Conservation (phyloP, 1,140 invertebrate genomes). For the Cydia fagiglandana region DNA sequence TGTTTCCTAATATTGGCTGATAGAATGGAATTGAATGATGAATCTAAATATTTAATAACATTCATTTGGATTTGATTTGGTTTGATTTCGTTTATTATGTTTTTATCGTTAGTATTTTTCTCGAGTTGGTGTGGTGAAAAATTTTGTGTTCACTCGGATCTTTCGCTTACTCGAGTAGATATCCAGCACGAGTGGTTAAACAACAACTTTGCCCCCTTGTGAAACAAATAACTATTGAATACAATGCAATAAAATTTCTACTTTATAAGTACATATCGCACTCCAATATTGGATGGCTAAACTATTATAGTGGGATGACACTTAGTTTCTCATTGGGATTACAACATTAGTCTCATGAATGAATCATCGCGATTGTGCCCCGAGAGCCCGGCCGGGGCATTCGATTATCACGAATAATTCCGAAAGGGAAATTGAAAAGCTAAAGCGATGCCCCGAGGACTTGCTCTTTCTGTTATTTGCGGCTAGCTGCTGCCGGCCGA, state of each 20-base stretch:
- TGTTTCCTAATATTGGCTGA: too few relatives aligned
- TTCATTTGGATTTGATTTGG: too few relatives aligned
- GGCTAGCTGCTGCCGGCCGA: conserved; percentile 50
- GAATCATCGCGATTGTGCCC: conserved; percentile 70
- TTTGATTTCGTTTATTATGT: too few relatives aligned
- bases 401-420: conserved; percentile 78
- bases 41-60: too few relatives aligned
- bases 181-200: too few relatives aligned
- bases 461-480: conserved; percentile 77
- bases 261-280: conserved; percentile 34
- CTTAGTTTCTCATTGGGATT: conserved; percentile 51
- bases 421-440: conserved; percentile 78
- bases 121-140: too few relatives aligned
- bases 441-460: conserved; percentile 75
- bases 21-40: too few relatives aligned
- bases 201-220: too few relatives aligned
- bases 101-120: too few relatives aligned
- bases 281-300: neutral
- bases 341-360: conserved; percentile 74
- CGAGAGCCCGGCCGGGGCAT: conserved; percentile 66
- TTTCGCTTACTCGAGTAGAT: too few relatives aligned
- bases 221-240: neutral
- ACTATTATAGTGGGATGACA: conserved; percentile 47
- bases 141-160: too few relatives aligned
- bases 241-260: neutral